Evolutionary conservation across 2,113 vertebrate genomes (phyloP).

Genomic region (Grammomys dolichurus): DNA sequence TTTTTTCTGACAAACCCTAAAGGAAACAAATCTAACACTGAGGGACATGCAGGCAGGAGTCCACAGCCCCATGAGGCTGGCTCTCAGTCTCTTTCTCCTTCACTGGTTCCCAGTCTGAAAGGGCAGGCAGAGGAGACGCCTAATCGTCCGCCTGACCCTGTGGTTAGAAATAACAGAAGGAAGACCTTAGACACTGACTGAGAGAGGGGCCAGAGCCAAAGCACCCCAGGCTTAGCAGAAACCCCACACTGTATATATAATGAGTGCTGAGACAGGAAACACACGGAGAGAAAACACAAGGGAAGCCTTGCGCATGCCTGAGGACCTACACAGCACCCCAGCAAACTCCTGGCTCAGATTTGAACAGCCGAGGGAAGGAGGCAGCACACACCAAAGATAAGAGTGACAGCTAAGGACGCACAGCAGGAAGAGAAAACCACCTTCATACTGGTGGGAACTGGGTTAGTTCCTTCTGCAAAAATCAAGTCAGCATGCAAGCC

Average conservation of each 20-base stretch:
- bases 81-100: background rate
- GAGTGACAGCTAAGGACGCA: background rate
- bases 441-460: conserved; percentile 12
- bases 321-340: background rate
- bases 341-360: conserved; percentile 1
- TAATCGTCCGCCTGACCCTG: background rate
- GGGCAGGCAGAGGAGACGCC: background rate
- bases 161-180: conserved; percentile 16
- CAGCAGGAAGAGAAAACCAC: background rate
- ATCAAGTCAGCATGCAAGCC: conserved; percentile 18
- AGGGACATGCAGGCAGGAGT: background rate
- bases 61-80: background rate
- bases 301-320: background rate
- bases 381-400: background rate
- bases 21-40: conserved; percentile 31
- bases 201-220: background rate
- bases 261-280: background rate
- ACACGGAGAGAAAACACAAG: background rate
- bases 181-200: conserved; percentile 13
- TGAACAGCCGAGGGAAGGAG: background rate
- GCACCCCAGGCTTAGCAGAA: background rate
- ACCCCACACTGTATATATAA: background rate
- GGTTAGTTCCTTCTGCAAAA: conserved; percentile 3
- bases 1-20: background rate
- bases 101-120: background rate